Percentiles rank a stretch among this genome's conserved stretches.
Conservation (phyloP, 2,888 invertebrate genomes). For the Drosophila anomalipes region DNA sequence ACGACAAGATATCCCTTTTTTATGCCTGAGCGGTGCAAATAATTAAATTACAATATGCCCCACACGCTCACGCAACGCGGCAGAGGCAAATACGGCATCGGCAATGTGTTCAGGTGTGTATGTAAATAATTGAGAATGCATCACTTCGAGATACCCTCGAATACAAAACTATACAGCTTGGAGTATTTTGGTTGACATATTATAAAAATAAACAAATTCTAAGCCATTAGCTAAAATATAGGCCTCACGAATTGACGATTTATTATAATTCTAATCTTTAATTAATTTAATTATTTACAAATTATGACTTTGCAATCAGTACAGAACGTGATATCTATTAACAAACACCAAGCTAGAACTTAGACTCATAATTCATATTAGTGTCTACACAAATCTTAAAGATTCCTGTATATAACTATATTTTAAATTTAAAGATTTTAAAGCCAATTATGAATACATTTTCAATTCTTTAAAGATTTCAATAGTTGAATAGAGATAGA, state of each 20-base stretch:
- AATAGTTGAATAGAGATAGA: too few relatives aligned
- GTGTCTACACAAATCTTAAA: background rate
- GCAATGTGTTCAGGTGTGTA: background rate
- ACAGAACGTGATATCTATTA: background rate
- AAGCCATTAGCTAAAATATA: background rate
- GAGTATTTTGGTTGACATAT: too few relatives aligned
- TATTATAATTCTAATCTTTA: background rate
- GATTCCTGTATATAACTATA: background rate
- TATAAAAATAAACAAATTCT: background rate
- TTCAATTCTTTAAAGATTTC: too few relatives aligned
- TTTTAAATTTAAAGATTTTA: background rate
- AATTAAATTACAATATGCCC: constrained; percentile 72
- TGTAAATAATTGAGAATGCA: background rate
- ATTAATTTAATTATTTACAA: background rate
- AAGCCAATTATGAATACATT: background rate
- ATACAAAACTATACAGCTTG: too few relatives aligned
- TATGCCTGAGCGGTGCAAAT: constrained; percentile 74
- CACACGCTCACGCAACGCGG: constrained; percentile 1
- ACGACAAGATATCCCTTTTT: constrained; percentile 75
- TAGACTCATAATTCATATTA: background rate
- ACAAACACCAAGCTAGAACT: background rate
- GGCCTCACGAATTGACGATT: background rate
- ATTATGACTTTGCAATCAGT: background rate
- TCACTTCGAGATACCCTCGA: constrained; percentile 10
- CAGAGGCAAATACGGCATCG: too few relatives aligned